Conservation (phyloP, 2,888 invertebrate species). For the Caenorhabditis sp. region DNA sequence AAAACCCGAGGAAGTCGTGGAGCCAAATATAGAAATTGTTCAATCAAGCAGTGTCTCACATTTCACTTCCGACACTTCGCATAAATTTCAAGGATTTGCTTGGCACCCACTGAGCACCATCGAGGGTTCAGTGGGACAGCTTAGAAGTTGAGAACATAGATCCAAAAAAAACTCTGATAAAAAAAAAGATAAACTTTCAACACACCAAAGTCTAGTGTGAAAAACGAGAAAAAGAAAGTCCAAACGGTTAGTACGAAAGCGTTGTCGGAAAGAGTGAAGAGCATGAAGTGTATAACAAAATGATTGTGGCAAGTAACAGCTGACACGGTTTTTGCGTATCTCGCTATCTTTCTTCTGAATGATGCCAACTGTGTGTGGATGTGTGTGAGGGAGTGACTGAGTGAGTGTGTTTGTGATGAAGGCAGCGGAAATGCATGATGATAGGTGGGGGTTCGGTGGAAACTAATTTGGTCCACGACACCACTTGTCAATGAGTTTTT, state of each 20-base stretch:
- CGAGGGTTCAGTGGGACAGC: too few species aligned
- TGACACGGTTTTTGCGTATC: slow-evolving; percentile 59
- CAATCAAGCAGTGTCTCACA: slow-evolving; percentile 55
- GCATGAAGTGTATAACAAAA: slow-evolving; percentile 66
- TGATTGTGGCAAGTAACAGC: slow-evolving; percentile 66
- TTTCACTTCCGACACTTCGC: slow-evolving; percentile 25
- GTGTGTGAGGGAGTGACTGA: slow-evolving; percentile 18
- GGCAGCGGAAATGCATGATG: slow-evolving; percentile 55
- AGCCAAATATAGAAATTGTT: slow-evolving; percentile 56
- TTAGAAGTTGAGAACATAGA: too few species aligned
- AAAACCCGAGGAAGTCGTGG: neutral
- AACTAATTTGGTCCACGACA: slow-evolving; percentile 41
- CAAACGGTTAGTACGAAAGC: slow-evolving; percentile 64
- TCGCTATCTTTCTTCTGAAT: slow-evolving; percentile 26
- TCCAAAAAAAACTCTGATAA: too few species aligned
- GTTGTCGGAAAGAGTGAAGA: slow-evolving; percentile 35
- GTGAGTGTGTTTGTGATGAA: slow-evolving; percentile 53
- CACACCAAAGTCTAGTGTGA: slow-evolving; percentile 38
- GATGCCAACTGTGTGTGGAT: slow-evolving; percentile 49
- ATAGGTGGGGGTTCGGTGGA: slow-evolving; percentile 25
- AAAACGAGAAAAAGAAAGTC: slow-evolving; percentile 52
- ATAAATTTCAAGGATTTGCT: slow-evolving; percentile 11
- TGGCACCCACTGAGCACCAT: neutral
- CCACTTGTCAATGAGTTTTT: slow-evolving; percentile 30
- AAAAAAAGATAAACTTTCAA: slow-evolving; percentile 3